Percentiles rank a stretch among this genome's conserved stretches.
phyloP scores from a whole-genome alignment of 2,797 vertebrate species.

The Trichosurus vulpecula region DNA sequence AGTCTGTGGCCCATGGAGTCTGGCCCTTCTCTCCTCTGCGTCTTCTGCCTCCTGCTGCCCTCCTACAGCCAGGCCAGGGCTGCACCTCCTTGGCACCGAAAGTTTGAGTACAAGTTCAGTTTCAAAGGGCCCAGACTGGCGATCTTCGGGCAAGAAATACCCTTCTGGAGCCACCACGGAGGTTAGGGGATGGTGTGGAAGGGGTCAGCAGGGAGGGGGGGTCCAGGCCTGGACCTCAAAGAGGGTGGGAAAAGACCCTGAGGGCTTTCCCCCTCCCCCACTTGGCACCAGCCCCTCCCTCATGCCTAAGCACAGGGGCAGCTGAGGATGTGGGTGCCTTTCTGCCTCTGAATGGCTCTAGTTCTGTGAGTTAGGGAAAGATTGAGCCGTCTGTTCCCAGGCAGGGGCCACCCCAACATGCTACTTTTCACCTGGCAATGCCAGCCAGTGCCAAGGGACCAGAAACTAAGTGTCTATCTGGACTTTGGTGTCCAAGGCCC shows the following conservation, averaged over 20 bases:
- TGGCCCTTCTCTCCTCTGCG: not conserved
- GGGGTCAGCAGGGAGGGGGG: not conserved
- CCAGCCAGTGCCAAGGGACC: not conserved
- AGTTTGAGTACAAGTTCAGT: constrained; percentile 81
- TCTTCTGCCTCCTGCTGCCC: constrained; percentile 52
- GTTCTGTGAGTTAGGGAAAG: not conserved
- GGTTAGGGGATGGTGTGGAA: constrained; percentile 65
- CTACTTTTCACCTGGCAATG: not conserved
- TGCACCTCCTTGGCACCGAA: constrained; percentile 31
- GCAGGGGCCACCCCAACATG: not conserved
- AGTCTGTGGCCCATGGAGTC: not conserved
- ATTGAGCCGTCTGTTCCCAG: too few relatives aligned
- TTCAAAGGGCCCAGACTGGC: constrained; percentile 79
- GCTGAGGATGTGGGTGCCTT: not conserved
- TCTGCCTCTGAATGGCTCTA: not conserved
- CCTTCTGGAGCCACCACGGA: constrained; percentile 79
- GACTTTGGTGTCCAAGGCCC: not conserved
- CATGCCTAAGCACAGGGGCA: too few relatives aligned
- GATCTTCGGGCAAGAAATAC: constrained; percentile 62
- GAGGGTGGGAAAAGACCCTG: not conserved
- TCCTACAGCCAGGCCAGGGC: not conserved
- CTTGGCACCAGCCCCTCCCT: not conserved
- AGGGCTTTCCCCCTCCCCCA: not conserved
- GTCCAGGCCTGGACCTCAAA: not conserved
- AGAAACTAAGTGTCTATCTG: not conserved